A percentile compares a stretch with the other conserved stretches of the same genome.
phyloP scores from a whole-genome alignment of 1,140 invertebrate species.

The Tetramorium alpestre region DNA sequence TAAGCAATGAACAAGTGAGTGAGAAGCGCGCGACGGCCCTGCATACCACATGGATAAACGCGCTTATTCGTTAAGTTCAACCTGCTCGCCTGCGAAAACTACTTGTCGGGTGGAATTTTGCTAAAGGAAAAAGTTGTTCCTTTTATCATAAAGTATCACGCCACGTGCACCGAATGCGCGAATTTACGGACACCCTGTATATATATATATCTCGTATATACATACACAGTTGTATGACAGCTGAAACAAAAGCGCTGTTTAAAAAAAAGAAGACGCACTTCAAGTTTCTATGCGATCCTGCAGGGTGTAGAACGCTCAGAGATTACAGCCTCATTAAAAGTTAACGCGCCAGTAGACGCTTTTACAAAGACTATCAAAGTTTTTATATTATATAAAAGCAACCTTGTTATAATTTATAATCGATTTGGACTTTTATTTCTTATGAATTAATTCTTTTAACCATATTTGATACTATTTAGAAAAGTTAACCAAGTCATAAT shows the following conservation, averaged over 20 bases:
- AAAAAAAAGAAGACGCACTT: background rate
- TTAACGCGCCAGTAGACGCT: background rate
- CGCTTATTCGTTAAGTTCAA: too few relatives aligned
- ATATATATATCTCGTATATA: too few relatives aligned
- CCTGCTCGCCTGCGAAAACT: too few relatives aligned
- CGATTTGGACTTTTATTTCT: background rate
- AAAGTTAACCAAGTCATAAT: background rate
- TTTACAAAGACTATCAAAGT: background rate
- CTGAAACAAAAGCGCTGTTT: constrained; percentile 10
- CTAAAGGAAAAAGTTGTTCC: too few relatives aligned
- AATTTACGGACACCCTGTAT: too few relatives aligned
- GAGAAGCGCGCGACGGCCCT: too few relatives aligned
- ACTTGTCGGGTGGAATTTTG: too few relatives aligned
- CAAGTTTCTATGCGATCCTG: constrained; percentile 6
- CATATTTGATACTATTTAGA: background rate
- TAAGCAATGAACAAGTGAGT: too few relatives aligned
- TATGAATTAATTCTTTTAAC: background rate
- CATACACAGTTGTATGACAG: background rate
- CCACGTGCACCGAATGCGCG: too few relatives aligned
- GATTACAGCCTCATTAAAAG: background rate
- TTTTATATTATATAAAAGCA: background rate
- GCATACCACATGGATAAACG: too few relatives aligned
- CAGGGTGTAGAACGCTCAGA: background rate
- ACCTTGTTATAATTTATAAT: background rate
- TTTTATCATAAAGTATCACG: too few relatives aligned